These are phyloP conservation scores for Harmothoe impar DNA, from an alignment of 2,888 invertebrate species.

Conservation along the genomic window DNA sequence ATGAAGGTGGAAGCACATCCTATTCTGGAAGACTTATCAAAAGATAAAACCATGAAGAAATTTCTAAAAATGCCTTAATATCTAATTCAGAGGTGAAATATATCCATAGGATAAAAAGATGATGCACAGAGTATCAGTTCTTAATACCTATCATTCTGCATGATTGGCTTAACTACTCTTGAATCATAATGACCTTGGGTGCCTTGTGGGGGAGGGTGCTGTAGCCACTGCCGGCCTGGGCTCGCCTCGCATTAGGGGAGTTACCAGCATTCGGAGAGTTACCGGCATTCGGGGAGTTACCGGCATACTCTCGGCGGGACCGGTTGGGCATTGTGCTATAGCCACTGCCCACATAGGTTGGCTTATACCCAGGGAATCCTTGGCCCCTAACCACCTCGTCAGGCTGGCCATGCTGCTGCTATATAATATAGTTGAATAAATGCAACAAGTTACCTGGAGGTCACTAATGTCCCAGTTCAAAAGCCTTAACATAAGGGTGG, in stretches of 20 bases:
- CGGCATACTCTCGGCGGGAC: background rate
- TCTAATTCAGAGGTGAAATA: no score
- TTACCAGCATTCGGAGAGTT: no score
- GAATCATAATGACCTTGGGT: background rate
- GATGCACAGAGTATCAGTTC: background rate
- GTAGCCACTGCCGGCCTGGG: background rate
- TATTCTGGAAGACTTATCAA: no score
- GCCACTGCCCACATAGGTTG: background rate
- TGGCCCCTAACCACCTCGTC: background rate
- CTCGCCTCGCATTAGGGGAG: background rate
- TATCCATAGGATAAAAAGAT: no score
- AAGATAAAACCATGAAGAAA: no score
- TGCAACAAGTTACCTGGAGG: background rate
- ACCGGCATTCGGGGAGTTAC: background rate
- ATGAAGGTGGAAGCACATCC: no score
- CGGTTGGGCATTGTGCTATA: conserved; percentile 9
- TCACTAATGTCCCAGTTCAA: background rate
- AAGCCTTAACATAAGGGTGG: no score
- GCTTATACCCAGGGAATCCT: background rate
- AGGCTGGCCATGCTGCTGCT: conserved; percentile 13
- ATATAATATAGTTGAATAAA: background rate
- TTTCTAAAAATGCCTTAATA: no score
- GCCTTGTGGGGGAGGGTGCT: conserved; percentile 29
- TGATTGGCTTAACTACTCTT: background rate
- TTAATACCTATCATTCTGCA: conserved; percentile 3